phyloP scores from a whole-genome alignment of 2,797 vertebrate genomes.

The Chelonia mydas region DNA sequence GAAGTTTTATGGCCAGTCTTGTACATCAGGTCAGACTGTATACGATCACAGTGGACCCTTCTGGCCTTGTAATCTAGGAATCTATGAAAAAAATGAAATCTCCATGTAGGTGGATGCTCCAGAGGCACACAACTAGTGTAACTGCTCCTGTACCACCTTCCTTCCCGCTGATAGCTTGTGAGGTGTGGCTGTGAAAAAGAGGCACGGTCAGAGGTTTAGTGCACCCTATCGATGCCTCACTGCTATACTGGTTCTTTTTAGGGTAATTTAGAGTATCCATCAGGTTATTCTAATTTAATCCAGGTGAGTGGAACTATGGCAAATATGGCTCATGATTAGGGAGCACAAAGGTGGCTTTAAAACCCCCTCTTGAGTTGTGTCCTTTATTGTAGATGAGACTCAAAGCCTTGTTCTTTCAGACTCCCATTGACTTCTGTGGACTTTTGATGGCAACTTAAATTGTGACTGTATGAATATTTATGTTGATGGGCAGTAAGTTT shows the following conservation, averaged over 20 bases:
- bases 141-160: not conserved
- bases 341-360: not conserved
- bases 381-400: constrained; percentile 8
- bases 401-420: not conserved
- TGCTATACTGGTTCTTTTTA: not conserved
- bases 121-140: not conserved
- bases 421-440: constrained; percentile 37
- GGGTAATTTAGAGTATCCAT: not conserved
- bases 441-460: not conserved
- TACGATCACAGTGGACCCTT: not conserved
- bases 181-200: not conserved
- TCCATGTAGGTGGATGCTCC: rapidly evolving
- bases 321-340: not conserved
- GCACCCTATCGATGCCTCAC: not conserved
- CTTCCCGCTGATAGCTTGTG: not conserved
- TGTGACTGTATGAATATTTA: not conserved
- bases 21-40: not conserved
- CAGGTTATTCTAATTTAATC: not conserved
- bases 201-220: not conserved
- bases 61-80: not conserved
- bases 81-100: not conserved
- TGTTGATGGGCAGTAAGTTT: constrained; percentile 38
- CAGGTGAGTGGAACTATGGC: constrained; percentile 1
- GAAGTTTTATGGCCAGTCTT: not conserved
- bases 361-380: not conserved